Conservation (phyloP, 2,797 vertebrate genomes). For the Denticeps clupeoides region DNA sequence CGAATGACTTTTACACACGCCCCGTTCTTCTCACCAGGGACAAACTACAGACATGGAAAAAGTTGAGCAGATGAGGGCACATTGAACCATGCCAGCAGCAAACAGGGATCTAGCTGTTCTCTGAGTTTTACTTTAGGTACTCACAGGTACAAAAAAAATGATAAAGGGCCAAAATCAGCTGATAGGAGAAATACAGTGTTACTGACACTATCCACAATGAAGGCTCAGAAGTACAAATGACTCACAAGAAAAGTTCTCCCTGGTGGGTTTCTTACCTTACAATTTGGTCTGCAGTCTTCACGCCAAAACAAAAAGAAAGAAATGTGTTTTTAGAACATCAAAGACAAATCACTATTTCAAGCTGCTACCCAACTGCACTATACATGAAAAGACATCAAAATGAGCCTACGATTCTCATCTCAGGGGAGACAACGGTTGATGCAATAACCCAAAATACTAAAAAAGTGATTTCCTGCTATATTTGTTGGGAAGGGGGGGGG, state of each 20-base stretch:
- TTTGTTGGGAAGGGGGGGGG: too few species aligned
- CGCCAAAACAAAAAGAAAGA: conserved; percentile 9
- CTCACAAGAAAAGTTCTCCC: too few species aligned
- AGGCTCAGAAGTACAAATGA: neutral
- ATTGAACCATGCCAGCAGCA: neutral
- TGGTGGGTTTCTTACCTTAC: conserved; percentile 65
- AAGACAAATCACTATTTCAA: too few species aligned
- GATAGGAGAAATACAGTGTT: too few species aligned
- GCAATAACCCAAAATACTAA: too few species aligned
- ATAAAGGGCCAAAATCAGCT: too few species aligned
- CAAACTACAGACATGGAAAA: conserved; percentile 57
- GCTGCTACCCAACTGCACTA: too few species aligned
- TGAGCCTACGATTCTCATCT: neutral
- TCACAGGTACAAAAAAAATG: too few species aligned
- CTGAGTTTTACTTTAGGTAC: too few species aligned
- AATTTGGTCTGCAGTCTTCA: conserved; percentile 86
- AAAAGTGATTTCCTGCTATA: too few species aligned
- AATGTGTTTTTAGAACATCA: conserved; percentile 9
- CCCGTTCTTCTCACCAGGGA: conserved; percentile 78
- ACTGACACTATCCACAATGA: too few species aligned
- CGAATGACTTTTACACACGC: conserved; percentile 84
- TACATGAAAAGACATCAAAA: conserved; percentile 11
- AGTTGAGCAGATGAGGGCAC: conserved; percentile 3
- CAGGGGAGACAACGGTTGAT: neutral
- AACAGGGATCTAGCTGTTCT: too few species aligned